phyloP scores from a whole-genome alignment of 2,113 vertebrate species.

The Danionella cerebrum region DNA sequence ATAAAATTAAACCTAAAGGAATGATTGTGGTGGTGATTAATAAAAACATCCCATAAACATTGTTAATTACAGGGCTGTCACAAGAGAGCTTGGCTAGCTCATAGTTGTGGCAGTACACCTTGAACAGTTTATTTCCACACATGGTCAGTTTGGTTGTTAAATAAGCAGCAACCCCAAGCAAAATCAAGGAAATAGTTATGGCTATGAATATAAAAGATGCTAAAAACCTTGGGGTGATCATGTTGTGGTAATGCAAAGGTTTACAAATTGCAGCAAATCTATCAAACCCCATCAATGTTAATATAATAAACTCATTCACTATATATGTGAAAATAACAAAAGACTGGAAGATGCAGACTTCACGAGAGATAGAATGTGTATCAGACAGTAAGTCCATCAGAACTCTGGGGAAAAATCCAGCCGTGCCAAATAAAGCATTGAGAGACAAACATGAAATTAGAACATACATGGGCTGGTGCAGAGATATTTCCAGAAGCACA shows the following conservation, averaged over 20 bases:
- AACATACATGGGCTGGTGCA: slow-evolving; percentile 60
- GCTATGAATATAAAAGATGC: slow-evolving; percentile 25
- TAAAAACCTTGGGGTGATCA: neutral
- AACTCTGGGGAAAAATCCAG: slow-evolving; percentile 55
- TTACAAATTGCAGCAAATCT: slow-evolving; percentile 46
- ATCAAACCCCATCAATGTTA: slow-evolving; percentile 64
- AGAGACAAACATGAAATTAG: slow-evolving; percentile 57
- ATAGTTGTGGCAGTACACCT: slow-evolving; percentile 58
- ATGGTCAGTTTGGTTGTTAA: slow-evolving; percentile 43
- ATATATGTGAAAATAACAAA: no score
- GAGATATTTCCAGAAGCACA: neutral
- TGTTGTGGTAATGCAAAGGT: slow-evolving; percentile 50
- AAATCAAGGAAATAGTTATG: slow-evolving; percentile 38
- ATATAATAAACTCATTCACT: slow-evolving; percentile 36
- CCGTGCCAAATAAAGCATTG: slow-evolving; percentile 59
- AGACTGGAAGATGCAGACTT: slow-evolving; percentile 52
- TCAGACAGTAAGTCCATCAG: slow-evolving; percentile 48
- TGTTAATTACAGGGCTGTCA: neutral
- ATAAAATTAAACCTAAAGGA: slow-evolving; percentile 35
- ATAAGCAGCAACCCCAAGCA: slow-evolving; percentile 27
- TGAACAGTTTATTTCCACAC: slow-evolving; percentile 50
- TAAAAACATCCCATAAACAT: neutral
- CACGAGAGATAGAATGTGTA: slow-evolving; percentile 47
- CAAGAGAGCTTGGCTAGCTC: slow-evolving; percentile 50
- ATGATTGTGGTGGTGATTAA: slow-evolving; percentile 13